A percentile compares a stretch with the other conserved stretches of the same genome.
phyloP scores from a whole-genome alignment of 2,888 invertebrate species.

The Arge pagana region DNA sequence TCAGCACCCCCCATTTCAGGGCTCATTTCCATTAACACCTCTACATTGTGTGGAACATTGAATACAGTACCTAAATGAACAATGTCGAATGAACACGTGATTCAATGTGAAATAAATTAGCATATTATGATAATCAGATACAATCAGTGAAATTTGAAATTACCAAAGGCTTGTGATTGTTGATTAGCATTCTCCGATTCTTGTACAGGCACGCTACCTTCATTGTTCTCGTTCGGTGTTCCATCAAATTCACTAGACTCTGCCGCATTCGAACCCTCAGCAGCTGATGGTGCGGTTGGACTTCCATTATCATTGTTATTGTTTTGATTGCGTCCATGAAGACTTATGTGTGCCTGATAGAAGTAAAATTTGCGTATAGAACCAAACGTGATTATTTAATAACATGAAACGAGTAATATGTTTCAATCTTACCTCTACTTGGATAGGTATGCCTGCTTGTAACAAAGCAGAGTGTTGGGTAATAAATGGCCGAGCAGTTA shows the following conservation, averaged over 20 bases:
- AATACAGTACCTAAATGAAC: slow-evolving; percentile 41
- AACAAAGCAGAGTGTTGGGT: slow-evolving; percentile 71
- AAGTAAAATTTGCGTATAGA: slow-evolving; percentile 2
- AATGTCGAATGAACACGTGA: too few species aligned
- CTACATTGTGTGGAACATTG: slow-evolving; percentile 55
- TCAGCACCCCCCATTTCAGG: slow-evolving; percentile 57
- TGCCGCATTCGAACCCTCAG: not conserved
- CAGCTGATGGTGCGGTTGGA: slow-evolving; percentile 3
- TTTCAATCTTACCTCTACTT: slow-evolving; percentile 60
- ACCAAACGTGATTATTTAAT: not conserved
- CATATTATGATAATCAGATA: not conserved
- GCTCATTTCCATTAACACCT: slow-evolving; percentile 67
- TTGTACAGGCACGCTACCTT: slow-evolving; percentile 24
- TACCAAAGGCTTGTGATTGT: slow-evolving; percentile 32
- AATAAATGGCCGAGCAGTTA: slow-evolving; percentile 73
- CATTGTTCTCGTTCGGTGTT: slow-evolving; percentile 32
- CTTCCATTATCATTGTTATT: slow-evolving; percentile 32
- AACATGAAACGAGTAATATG: not conserved
- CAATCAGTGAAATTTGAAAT: slow-evolving; percentile 1
- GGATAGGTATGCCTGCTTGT: slow-evolving; percentile 70
- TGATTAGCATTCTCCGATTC: slow-evolving; percentile 23
- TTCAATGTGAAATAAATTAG: too few species aligned
- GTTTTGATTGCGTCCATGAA: slow-evolving; percentile 41
- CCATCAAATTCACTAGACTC: slow-evolving; percentile 10
- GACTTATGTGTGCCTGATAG: slow-evolving; percentile 46